Conservation (phyloP, 2,797 vertebrate genomes). For the Psittacula echo region DNA sequence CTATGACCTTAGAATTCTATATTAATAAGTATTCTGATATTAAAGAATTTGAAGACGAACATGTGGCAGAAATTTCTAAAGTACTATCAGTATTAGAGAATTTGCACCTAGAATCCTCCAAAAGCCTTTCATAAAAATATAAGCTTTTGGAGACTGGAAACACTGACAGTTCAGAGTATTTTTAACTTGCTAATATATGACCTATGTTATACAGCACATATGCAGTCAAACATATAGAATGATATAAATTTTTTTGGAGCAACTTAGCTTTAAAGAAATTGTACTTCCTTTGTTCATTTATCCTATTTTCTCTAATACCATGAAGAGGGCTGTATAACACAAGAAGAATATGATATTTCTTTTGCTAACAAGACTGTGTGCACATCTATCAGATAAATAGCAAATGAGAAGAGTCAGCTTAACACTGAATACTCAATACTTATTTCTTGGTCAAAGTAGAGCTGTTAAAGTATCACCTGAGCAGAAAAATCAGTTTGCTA, state of each 20-base stretch:
- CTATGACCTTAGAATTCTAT: neutral
- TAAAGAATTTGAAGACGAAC: neutral
- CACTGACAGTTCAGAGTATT: neutral
- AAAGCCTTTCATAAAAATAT: neutral
- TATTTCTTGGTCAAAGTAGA: neutral
- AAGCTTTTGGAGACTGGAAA: neutral
- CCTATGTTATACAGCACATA: neutral
- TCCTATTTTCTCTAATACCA: neutral
- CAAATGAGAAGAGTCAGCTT: neutral
- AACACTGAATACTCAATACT: neutral
- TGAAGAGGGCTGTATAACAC: neutral
- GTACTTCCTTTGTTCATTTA: neutral
- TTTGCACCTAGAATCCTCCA: neutral
- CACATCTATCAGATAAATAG: neutral
- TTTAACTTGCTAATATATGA: neutral
- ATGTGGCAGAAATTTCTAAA: neutral
- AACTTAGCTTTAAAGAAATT: neutral
- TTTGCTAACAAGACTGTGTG: neutral
- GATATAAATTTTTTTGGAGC: neutral
- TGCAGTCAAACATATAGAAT: neutral
- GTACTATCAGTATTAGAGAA: neutral
- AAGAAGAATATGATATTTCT: neutral
- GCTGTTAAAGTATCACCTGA: neutral
- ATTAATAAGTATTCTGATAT: neutral
- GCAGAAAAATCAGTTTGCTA: neutral